Conservation (phyloP, 2,888 invertebrate genomes). For the Apodemia duryi region DNA sequence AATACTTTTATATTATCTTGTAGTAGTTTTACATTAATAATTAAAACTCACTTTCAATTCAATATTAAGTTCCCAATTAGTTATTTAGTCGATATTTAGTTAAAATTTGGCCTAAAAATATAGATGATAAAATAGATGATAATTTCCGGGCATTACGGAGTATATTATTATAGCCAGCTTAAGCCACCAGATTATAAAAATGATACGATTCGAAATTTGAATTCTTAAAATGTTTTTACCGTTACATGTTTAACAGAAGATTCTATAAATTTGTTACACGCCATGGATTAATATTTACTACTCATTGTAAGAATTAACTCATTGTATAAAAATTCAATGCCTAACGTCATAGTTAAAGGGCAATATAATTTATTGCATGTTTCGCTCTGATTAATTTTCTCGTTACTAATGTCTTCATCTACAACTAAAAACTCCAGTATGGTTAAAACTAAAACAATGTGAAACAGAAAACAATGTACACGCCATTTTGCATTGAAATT, state of each 20-base stretch:
- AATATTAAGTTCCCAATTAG: too few relatives aligned
- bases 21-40: too few relatives aligned
- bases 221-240: too few relatives aligned
- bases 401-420: slow-evolving; percentile 26
- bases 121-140: too few relatives aligned
- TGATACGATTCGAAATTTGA: too few relatives aligned
- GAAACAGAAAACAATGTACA: slow-evolving; percentile 19
- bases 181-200: too few relatives aligned
- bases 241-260: background rate
- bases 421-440: slow-evolving; percentile 11
- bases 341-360: slow-evolving; percentile 6
- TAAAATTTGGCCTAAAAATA: too few relatives aligned
- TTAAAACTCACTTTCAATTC: too few relatives aligned
- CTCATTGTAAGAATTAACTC: background rate
- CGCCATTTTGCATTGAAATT: slow-evolving; percentile 20
- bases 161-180: too few relatives aligned
- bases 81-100: too few relatives aligned
- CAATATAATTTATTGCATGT: slow-evolving; percentile 10
- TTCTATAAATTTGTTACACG: slow-evolving; percentile 1
- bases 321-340: background rate
- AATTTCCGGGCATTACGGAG: too few relatives aligned
- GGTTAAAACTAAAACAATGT: slow-evolving; percentile 21
- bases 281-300: background rate
- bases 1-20: too few relatives aligned
- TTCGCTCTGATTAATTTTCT: slow-evolving; percentile 22